Conservation (phyloP, 2,888 invertebrate genomes). For the Megamerina dolium region DNA sequence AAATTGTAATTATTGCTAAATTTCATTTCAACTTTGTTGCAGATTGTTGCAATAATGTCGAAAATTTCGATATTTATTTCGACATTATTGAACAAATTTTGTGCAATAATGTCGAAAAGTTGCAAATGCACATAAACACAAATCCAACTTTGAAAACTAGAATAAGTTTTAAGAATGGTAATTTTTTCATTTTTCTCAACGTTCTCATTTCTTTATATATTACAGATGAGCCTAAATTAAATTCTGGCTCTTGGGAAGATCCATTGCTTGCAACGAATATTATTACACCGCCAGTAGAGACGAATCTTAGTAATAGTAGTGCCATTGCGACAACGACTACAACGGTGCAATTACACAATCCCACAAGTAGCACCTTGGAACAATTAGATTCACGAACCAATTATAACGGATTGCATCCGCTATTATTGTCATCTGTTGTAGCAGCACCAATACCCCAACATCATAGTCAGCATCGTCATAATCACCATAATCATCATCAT, state of each 20-base stretch:
- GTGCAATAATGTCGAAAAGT: too few species aligned
- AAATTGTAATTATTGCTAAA: too few species aligned
- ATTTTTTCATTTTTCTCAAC: too few species aligned
- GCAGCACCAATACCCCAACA: constrained; percentile 31
- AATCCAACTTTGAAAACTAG: too few species aligned
- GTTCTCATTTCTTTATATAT: too few species aligned
- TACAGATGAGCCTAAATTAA: constrained; percentile 72
- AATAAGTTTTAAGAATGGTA: too few species aligned
- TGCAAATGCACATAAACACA: too few species aligned
- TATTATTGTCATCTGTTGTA: constrained; percentile 19
- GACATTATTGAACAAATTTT: too few species aligned
- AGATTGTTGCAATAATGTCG: too few species aligned
- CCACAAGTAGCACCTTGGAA: constrained; percentile 29
- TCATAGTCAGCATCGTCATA: too few species aligned
- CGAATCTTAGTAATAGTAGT: constrained; percentile 6
- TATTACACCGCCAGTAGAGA: constrained; percentile 13
- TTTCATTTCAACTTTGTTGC: too few species aligned
- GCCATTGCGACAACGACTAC: constrained; percentile 17
- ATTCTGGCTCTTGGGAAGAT: constrained; percentile 75
- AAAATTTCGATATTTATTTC: too few species aligned
- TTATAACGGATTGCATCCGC: constrained; percentile 30
- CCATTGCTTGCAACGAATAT: constrained; percentile 39
- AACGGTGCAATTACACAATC: constrained; percentile 29
- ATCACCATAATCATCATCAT: constrained; percentile 30
- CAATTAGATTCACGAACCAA: constrained; percentile 28